These are phyloP conservation scores for Petrophora chlorosata DNA, from an alignment of 2,888 invertebrate species.

Conservation along the genomic window DNA sequence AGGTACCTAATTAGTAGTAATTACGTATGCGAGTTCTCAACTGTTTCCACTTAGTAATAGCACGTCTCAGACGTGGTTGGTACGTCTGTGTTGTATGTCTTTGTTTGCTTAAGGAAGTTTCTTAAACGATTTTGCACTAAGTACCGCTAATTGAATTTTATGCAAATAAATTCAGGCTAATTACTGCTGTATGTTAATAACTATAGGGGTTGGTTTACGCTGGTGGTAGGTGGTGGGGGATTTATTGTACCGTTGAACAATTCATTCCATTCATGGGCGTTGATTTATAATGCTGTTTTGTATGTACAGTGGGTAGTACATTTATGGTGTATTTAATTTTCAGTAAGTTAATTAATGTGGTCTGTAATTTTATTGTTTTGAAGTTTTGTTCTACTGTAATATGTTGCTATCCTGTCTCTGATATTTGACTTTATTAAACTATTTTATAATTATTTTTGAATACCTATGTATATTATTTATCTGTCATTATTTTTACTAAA, in stretches of 20 bases:
- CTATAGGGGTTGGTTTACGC: conserved; percentile 22
- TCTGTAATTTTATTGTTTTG: neutral
- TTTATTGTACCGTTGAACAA: conserved; percentile 24
- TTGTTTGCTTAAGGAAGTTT: conserved; percentile 39
- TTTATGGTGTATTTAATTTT: neutral
- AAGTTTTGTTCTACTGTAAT: too few relatives aligned
- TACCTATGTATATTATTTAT: too few relatives aligned
- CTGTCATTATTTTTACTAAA: too few relatives aligned
- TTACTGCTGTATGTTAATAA: conserved; percentile 46
- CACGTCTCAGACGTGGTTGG: conserved; percentile 2
- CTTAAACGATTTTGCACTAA: conserved; percentile 56
- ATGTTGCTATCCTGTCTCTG: too few relatives aligned
- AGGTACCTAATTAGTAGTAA: neutral
- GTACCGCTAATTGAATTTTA: conserved; percentile 58
- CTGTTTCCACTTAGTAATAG: conserved; percentile 2
- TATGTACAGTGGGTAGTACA: too few relatives aligned
- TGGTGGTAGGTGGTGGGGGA: conserved; percentile 11
- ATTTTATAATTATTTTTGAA: too few relatives aligned
- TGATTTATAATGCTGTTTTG: conserved; percentile 4
- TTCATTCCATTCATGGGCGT: conserved; percentile 17
- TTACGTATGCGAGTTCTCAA: neutral
- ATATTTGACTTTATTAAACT: too few relatives aligned
- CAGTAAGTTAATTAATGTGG: neutral
- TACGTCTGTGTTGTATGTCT: conserved; percentile 6
- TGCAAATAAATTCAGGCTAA: conserved; percentile 60